These are phyloP conservation scores for Habrosyne pyritoides DNA, from an alignment of 2,888 invertebrate species.

Conservation along the genomic window DNA sequence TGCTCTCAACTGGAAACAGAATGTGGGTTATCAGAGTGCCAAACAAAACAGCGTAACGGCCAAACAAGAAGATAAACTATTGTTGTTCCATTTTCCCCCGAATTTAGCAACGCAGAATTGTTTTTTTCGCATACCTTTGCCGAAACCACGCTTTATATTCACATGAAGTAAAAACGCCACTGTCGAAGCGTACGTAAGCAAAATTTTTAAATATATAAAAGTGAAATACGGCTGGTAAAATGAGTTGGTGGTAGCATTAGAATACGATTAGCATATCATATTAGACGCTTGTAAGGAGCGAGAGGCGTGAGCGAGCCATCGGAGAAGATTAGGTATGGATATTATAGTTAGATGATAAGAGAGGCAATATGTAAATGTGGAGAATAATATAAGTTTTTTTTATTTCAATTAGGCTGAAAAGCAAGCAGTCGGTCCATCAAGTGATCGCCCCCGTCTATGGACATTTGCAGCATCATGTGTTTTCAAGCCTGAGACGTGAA, in stretches of 20 bases:
- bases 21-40: conserved; percentile 16
- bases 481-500: too few relatives aligned
- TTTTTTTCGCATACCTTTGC: not conserved
- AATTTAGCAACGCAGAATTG: conserved; percentile 1
- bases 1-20: conserved; percentile 11
- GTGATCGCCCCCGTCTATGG: too few relatives aligned
- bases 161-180: not conserved
- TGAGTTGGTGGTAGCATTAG: not conserved
- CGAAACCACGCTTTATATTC: not conserved
- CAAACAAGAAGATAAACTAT: conserved; percentile 19
- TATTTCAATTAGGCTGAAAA: too few relatives aligned
- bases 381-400: too few relatives aligned
- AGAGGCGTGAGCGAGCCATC: too few relatives aligned
- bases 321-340: too few relatives aligned
- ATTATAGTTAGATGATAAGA: too few relatives aligned
- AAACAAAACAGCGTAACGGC: conserved; percentile 13
- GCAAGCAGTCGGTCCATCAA: too few relatives aligned
- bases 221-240: not conserved
- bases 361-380: too few relatives aligned
- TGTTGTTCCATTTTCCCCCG: conserved; percentile 13
- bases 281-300: not conserved
- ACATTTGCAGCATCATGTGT: too few relatives aligned
- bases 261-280: conserved; percentile 1
- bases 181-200: not conserved
- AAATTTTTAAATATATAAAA: not conserved